Percentiles rank a stretch among this genome's conserved stretches.
phyloP scores from a whole-genome alignment of 2,888 invertebrate species.

The Margaritifera margaritifera region DNA sequence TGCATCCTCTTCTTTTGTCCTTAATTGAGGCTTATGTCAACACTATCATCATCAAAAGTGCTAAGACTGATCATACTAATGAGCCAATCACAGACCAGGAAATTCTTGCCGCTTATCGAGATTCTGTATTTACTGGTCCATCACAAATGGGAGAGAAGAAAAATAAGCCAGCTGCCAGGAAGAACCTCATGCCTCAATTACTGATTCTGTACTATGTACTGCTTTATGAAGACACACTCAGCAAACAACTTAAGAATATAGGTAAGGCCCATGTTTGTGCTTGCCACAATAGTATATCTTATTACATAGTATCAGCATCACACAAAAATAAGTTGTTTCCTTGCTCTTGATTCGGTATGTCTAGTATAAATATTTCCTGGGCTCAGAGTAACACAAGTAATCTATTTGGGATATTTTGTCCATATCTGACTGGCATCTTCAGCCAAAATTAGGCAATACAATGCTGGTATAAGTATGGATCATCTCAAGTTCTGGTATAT shows the following conservation, averaged over 20 bases:
- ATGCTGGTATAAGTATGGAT: too few species aligned
- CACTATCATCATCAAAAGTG: constrained; percentile 81
- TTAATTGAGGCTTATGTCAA: constrained; percentile 95
- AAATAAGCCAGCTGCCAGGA: constrained; percentile 1
- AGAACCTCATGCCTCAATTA: constrained; percentile 85
- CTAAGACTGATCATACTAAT: constrained; percentile 82
- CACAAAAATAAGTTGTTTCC: too few species aligned
- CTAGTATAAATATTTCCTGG: too few species aligned
- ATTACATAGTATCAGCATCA: too few species aligned
- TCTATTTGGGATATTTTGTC: too few species aligned
- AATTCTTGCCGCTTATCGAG: constrained; percentile 77
- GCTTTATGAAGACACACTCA: constrained; percentile 91
- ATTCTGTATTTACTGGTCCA: constrained; percentile 52
- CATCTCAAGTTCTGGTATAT: too few species aligned
- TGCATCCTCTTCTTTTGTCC: constrained; percentile 94
- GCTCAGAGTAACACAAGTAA: too few species aligned
- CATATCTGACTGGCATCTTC: too few species aligned
- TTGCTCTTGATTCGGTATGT: too few species aligned
- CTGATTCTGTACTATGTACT: constrained; percentile 92
- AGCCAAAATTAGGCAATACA: too few species aligned
- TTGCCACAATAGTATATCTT: too few species aligned
- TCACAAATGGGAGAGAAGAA: constrained; percentile 13
- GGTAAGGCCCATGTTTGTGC: constrained; percentile 75
- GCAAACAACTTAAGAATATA: constrained; percentile 74
- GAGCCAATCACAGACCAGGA: constrained; percentile 93